A percentile compares a stretch with the other conserved stretches of the same genome.
Conservation (phyloP, 2,888 invertebrate genomes). For the Tuta absoluta region DNA sequence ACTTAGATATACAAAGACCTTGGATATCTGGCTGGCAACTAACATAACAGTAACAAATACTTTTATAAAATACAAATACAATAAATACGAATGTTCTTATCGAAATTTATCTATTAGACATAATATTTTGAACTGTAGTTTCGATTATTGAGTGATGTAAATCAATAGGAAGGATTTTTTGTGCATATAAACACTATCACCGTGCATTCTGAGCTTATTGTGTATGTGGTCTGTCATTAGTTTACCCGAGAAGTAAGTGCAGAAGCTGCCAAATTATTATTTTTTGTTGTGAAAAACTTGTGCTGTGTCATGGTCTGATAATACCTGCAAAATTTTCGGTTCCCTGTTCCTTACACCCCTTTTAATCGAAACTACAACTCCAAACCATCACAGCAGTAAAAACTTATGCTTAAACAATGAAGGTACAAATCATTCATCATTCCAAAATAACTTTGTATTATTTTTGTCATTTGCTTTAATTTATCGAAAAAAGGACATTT, state of each 20-base stretch:
- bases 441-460: neutral
- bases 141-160: neutral
- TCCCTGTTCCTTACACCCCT: neutral
- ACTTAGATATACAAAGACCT: too few relatives aligned
- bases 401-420: slow-evolving; percentile 32
- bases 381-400: slow-evolving; percentile 25
- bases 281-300: too few relatives aligned
- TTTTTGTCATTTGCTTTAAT: neutral
- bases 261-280: too few relatives aligned
- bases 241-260: too few relatives aligned
- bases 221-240: too few relatives aligned
- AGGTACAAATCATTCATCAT: slow-evolving; percentile 26
- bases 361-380: slow-evolving; percentile 29
- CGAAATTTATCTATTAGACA: slow-evolving; percentile 9
- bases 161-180: neutral
- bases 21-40: neutral
- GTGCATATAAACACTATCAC: neutral
- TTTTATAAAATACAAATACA: neutral
- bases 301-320: too few relatives aligned
- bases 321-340: too few relatives aligned
- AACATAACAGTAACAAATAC: slow-evolving; percentile 18
- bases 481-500: neutral
- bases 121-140: slow-evolving; percentile 14
- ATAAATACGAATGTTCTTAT: neutral
- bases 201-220: neutral